Conservation (phyloP, 1,140 invertebrate genomes). For the Sycobia sp. region DNA sequence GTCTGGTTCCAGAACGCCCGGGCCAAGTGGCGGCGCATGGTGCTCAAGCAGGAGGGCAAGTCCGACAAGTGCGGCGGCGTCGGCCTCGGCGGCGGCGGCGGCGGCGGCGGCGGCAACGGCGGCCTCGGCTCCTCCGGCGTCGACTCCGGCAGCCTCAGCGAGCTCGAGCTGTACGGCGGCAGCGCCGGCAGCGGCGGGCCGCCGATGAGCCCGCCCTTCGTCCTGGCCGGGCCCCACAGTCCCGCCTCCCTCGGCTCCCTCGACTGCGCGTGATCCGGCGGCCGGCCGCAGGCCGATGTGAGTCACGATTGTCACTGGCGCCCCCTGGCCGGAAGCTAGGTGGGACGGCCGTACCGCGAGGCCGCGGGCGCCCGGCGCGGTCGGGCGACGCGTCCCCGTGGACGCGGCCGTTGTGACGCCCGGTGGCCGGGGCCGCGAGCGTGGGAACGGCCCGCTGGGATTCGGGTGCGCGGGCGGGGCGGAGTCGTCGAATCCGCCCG, state of each 20-base stretch:
- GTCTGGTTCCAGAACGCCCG: conserved; percentile 99
- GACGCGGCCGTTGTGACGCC: no score
- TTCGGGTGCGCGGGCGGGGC: no score
- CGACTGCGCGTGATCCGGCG: conserved; percentile 58
- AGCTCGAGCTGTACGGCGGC: conserved; percentile 57
- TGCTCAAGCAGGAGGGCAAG: conserved; percentile 82
- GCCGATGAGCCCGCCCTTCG: conserved; percentile 58
- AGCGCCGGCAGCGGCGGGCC: conserved; percentile 58
- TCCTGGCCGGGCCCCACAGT: conserved; percentile 58
- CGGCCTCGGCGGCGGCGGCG: conserved; percentile 50
- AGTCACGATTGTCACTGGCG: no score
- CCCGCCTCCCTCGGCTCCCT: conserved; percentile 57
- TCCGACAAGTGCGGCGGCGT: conserved; percentile 69
- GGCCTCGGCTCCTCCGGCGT: conserved; percentile 57
- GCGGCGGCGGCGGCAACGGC: conserved; percentile 52
- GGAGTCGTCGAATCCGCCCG: no score
- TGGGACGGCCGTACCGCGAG: no score
- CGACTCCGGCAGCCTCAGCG: conserved; percentile 56
- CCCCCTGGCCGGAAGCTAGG: no score
- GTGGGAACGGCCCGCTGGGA: no score
- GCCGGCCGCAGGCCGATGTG: no score
- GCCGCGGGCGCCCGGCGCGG: no score
- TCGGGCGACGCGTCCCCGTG: no score
- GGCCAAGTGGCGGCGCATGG: conserved; percentile 95
- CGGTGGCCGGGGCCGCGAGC: no score